Evolutionary conservation across 2,797 vertebrate genomes (phyloP), one percentile per base, ranked within the genome.

Genomic region (Semaprochilodus insignis): DNA sequence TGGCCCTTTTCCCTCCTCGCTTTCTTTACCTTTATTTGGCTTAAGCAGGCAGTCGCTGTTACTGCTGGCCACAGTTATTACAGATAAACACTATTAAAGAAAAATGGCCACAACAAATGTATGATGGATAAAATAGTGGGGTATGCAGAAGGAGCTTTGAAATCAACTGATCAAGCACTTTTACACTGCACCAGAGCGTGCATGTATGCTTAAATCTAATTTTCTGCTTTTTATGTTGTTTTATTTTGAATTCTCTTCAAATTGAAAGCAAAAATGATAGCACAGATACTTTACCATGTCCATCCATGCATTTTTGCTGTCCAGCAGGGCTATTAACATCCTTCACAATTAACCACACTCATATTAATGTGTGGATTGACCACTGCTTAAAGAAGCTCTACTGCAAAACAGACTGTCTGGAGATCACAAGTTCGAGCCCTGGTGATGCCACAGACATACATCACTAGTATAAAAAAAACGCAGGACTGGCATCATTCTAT

Each of bases 21-120:
- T 73, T 81, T 91, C 89, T 93, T 88, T 91, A 88, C 92, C 89
- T 91, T 93, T 88, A 91, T 90, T 93, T 90, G 87, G 81, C 85
- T 84, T 80, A 78, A 85, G 80, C 71, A 65, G 79, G 81, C 89
- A 90, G 88, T 90, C 77, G 86, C 79, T 86, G 89, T 69, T 86
- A 82, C 87, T 88, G 89, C 90, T 90, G 91, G 90, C 83, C 90
- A 85, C 86, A 89, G 87, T 90, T 91, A 93, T 94, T 95, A 93
- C 92, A 87, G 89, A 93, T 92, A 92, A 93, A 95, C 89, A 93
- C 86, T 89, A 91, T 93, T 91, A 92, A 92, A 93, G 91, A 93
- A 92, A 90, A 90, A 92, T 90, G 88, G 87, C 81, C 82, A 74
- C 86, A 79, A 79, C 36, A 85, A 81, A 81, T 88, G 83, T 81